Conservation (phyloP, 2,888 invertebrate species). For the Phengaris alcon region DNA sequence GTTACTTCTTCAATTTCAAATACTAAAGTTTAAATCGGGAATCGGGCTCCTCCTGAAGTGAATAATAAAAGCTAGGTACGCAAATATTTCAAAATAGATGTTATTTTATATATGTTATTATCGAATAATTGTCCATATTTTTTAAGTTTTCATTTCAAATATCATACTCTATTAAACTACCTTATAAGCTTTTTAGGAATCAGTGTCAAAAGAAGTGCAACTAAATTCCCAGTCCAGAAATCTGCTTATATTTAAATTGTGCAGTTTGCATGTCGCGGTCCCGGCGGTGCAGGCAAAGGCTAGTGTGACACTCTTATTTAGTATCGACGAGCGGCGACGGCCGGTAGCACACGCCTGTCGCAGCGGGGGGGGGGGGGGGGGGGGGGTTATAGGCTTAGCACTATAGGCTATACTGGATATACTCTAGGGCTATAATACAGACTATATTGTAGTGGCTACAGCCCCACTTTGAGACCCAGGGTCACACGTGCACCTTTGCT, state of each 20-base stretch:
- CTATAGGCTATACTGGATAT: not conserved
- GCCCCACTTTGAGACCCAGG: not conserved
- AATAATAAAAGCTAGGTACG: no score
- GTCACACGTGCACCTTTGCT: not conserved
- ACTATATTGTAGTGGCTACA: not conserved
- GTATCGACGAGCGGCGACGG: conserved; percentile 60
- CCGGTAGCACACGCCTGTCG: conserved; percentile 68
- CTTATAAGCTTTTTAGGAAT: not conserved
- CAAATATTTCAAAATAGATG: no score
- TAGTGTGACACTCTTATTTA: conserved; percentile 76
- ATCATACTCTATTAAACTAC: no score
- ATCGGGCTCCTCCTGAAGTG: no score
- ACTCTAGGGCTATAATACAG: not conserved
- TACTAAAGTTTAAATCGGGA: no score
- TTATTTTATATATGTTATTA: no score
- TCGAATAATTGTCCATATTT: no score
- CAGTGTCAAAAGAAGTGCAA: not conserved
- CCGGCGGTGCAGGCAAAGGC: conserved; percentile 71
- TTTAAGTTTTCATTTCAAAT: no score
- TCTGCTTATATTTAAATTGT: conserved; percentile 29
- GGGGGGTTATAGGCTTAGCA: not conserved
- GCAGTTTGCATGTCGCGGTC: conserved; percentile 43
- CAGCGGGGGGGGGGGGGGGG: conserved; percentile 32
- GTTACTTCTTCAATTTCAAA: no score
- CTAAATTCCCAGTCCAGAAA: not conserved